phyloP scores from a whole-genome alignment of 2,797 vertebrate species.

The Tapera naevia region DNA sequence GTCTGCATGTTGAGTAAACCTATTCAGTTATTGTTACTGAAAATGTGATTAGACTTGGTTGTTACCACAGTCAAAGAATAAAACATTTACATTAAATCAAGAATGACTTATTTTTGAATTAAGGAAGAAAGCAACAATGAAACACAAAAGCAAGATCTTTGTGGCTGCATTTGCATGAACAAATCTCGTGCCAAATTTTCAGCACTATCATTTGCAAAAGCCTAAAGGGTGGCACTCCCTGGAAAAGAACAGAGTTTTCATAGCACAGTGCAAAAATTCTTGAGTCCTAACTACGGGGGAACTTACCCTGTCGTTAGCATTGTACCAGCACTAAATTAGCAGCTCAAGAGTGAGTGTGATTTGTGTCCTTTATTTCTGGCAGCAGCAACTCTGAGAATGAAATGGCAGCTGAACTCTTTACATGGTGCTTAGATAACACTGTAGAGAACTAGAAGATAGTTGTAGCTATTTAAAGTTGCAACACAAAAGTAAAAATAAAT shows the following conservation, averaged over 20 bases:
- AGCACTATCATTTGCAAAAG: not conserved
- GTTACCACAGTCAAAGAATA: slow-evolving; percentile 4
- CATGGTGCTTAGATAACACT: not conserved
- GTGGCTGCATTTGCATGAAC: not conserved
- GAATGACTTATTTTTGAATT: slow-evolving; percentile 39
- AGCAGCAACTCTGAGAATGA: not conserved
- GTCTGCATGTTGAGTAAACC: slow-evolving; percentile 26
- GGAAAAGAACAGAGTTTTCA: not conserved
- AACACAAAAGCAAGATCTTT: slow-evolving; percentile 19
- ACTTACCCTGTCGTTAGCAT: not conserved
- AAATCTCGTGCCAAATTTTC: slow-evolving; percentile 13
- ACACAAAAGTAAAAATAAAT: not conserved
- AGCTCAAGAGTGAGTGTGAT: not conserved
- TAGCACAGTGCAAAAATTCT: slow-evolving; percentile 9
- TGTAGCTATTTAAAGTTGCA: not conserved
- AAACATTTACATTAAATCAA: not conserved
- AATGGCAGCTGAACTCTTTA: slow-evolving; percentile 10
- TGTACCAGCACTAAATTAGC: slow-evolving; percentile 9
- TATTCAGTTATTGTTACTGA: slow-evolving; percentile 29
- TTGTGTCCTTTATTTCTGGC: slow-evolving; percentile 23
- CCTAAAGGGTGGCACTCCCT: not conserved
- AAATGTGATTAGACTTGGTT: slow-evolving; percentile 37
- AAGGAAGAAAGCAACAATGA: slow-evolving; percentile 19
- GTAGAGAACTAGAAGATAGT: not conserved
- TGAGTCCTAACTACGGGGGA: not conserved